Evolutionary conservation across 1,140 invertebrate species (phyloP).

Genomic region (Latrodectus geometricus): DNA sequence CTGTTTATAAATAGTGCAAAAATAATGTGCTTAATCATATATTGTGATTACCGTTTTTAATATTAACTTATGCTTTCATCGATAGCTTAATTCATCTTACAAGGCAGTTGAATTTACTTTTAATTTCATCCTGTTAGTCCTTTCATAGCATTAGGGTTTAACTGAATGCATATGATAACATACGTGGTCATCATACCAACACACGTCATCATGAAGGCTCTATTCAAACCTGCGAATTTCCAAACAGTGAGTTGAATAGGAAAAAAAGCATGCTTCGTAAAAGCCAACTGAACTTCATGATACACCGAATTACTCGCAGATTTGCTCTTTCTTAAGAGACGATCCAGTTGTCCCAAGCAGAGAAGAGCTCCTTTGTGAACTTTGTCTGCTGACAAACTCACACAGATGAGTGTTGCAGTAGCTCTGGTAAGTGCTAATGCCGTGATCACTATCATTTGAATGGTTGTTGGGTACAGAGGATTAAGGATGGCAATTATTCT

Average conservation of each 20-base stretch:
- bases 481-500: slow-evolving; percentile 26
- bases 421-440: not conserved
- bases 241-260: slow-evolving; percentile 36
- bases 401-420: not conserved
- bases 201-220: slow-evolving; percentile 39
- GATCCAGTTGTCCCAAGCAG: not conserved
- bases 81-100: no score
- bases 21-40: no score
- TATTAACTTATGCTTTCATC: no score
- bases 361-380: not conserved
- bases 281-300: slow-evolving; percentile 37
- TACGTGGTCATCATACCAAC: slow-evolving; percentile 48
- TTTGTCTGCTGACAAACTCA: not conserved
- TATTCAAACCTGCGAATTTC: slow-evolving; percentile 31
- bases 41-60: no score
- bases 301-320: not conserved
- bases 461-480: not conserved
- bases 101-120: no score
- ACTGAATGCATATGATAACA: slow-evolving; percentile 42
- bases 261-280: not conserved
- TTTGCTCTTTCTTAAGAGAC: not conserved
- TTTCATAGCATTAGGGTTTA: slow-evolving; percentile 36
- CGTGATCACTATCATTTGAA: not conserved
- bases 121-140: not conserved
- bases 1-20: no score